Percentiles rank a stretch among this genome's conserved stretches.
Evolutionary conservation across 1,140 invertebrate species (phyloP).

Genomic region (Brachionus calyciflorus): DNA sequence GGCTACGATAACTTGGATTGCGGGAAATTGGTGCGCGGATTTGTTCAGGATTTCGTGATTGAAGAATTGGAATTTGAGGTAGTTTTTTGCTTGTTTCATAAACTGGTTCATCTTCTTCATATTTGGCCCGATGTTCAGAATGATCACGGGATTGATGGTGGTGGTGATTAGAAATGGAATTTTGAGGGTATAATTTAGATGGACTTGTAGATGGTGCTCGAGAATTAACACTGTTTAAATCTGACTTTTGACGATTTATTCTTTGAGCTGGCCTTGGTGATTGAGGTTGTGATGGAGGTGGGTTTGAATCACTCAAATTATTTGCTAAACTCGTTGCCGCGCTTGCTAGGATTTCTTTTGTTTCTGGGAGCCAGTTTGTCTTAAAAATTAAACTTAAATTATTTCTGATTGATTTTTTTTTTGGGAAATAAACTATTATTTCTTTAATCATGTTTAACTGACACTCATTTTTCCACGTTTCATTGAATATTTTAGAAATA

Average conservation of each 20-base stretch:
- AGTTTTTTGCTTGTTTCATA: slow-evolving; percentile 17
- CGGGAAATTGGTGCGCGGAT: neutral
- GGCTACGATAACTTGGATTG: slow-evolving; percentile 3
- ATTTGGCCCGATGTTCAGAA: neutral
- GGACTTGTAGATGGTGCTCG: neutral
- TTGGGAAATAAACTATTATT: too few species aligned
- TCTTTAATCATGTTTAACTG: too few species aligned
- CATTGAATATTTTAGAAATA: too few species aligned
- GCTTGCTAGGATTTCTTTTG: slow-evolving; percentile 16
- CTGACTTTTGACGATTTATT: slow-evolving; percentile 18
- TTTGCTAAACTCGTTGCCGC: neutral
- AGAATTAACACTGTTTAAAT: neutral
- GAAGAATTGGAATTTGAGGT: slow-evolving; percentile 1
- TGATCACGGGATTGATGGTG: too few species aligned
- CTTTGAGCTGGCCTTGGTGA: neutral
- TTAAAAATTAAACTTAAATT: too few species aligned
- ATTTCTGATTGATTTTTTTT: too few species aligned
- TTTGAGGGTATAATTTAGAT: neutral
- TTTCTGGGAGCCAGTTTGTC: slow-evolving; percentile 28
- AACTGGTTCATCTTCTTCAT: slow-evolving; percentile 11
- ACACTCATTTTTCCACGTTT: too few species aligned
- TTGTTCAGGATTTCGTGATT: slow-evolving; percentile 1
- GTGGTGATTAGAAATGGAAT: neutral
- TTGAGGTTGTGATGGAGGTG: neutral
- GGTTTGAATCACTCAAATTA: neutral